Conservation (phyloP, 1,140 invertebrate genomes). For the Pomacea maculata region DNA sequence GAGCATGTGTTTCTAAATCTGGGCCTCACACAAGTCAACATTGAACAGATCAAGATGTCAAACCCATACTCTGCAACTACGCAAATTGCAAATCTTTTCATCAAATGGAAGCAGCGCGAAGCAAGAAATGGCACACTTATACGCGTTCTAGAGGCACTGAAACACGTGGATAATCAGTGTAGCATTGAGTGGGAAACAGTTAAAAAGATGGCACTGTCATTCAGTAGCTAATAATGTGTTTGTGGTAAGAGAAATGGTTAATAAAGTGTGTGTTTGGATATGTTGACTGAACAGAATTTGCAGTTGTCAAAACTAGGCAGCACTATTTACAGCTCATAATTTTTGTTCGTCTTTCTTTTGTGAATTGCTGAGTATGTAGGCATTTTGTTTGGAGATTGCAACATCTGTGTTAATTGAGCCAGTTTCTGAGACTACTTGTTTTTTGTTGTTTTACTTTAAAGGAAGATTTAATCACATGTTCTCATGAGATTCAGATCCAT, state of each 20-base stretch:
- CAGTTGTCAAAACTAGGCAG: no score
- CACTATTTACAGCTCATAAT: no score
- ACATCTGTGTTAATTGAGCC: no score
- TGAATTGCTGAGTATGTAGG: no score
- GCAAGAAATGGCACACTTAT: conserved; percentile 18
- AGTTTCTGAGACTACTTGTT: no score
- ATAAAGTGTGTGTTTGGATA: no score
- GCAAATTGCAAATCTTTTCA: conserved; percentile 21
- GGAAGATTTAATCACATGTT: no score
- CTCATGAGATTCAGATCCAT: no score
- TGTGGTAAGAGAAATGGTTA: background rate
- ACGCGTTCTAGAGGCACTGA: conserved; percentile 18
- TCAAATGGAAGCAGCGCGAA: conserved; percentile 26
- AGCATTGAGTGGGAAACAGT: conserved; percentile 19
- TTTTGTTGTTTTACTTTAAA: no score
- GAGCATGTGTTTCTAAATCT: conserved; percentile 19
- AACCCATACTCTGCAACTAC: background rate
- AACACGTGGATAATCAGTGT: background rate
- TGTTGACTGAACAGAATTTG: no score
- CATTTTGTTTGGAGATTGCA: no score
- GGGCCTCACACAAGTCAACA: background rate
- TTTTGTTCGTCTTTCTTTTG: no score
- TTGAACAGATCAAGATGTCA: conserved; percentile 14
- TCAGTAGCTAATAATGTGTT: background rate
- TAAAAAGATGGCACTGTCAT: background rate